Evolutionary conservation across 2,888 invertebrate species (phyloP).

Genomic region (Lithophane socia): DNA sequence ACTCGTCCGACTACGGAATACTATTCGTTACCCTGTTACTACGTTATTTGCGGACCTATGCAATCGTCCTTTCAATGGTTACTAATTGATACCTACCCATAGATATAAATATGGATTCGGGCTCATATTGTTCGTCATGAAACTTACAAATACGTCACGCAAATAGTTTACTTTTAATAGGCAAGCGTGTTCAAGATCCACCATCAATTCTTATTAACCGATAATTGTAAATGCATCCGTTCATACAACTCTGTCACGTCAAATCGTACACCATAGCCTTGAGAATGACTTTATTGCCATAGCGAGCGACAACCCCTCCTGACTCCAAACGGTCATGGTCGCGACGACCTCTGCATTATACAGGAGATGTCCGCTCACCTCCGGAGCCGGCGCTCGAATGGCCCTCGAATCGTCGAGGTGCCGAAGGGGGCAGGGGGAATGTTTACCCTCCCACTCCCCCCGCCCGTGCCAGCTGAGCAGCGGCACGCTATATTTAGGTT

Average conservation of each 20-base stretch:
- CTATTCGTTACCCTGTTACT: slow-evolving; percentile 5
- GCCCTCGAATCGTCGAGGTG: slow-evolving; percentile 77
- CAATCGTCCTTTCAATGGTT: slow-evolving; percentile 15
- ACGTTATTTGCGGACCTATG: slow-evolving; percentile 21
- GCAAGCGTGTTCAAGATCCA: slow-evolving; percentile 39
- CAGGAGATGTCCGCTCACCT: slow-evolving; percentile 83
- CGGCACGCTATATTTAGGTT: slow-evolving; percentile 90
- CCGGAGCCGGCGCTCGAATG: slow-evolving; percentile 83
- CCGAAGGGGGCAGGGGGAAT: slow-evolving; percentile 75
- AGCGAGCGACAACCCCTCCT: slow-evolving; percentile 80
- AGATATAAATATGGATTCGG: background rate
- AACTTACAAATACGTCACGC: slow-evolving; percentile 20
- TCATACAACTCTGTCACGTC: slow-evolving; percentile 71
- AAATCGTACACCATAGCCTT: slow-evolving; percentile 80
- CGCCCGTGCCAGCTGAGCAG: slow-evolving; percentile 88
- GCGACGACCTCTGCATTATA: slow-evolving; percentile 76
- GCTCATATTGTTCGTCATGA: background rate
- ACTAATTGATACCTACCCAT: background rate
- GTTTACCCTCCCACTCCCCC: slow-evolving; percentile 85
- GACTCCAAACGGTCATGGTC: slow-evolving; percentile 85
- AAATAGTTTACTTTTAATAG: slow-evolving; percentile 16
- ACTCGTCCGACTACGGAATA: background rate
- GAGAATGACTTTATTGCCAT: slow-evolving; percentile 80
- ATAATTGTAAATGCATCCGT: slow-evolving; percentile 53
- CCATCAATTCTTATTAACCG: slow-evolving; percentile 28